These are phyloP conservation scores for Orbicella faveolata DNA, from an alignment of 64 coral and sea anemone species.

Conservation along the genomic window DNA sequence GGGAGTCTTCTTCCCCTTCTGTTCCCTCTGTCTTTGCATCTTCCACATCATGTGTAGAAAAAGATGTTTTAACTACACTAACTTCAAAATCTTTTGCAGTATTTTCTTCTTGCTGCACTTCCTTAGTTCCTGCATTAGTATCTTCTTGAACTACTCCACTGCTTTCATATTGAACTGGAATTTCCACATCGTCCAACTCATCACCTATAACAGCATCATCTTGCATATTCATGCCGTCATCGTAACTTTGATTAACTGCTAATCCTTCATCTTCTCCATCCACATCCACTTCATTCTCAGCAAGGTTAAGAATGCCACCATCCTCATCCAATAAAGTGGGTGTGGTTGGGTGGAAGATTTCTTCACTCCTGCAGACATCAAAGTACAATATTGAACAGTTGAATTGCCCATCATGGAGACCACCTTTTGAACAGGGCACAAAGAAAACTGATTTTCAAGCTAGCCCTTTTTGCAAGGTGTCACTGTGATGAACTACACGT, in stretches of 20 bases:
- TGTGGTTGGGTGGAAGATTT: not conserved
- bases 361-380: not conserved
- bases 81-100: not conserved
- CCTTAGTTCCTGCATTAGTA: not conserved
- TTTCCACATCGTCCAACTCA: not conserved
- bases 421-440: too few species aligned
- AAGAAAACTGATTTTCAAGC: too few species aligned
- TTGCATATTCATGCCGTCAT: not conserved
- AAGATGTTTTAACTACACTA: not conserved
- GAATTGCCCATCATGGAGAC: not conserved
- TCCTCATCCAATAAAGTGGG: constrained; percentile 1
- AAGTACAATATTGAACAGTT: not conserved
- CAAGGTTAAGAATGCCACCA: not conserved
- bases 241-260: not conserved
- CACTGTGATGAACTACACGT: too few species aligned
- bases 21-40: not conserved
- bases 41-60: not conserved
- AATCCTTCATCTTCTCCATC: not conserved
- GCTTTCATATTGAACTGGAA: constrained; percentile 5
- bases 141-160: not conserved
- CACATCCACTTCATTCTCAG: not conserved
- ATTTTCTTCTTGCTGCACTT: not conserved
- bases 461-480: too few species aligned
- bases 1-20: not conserved
- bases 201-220: not conserved